Conservation (phyloP, 2,797 vertebrate genomes). For the Gouania willdenowi region DNA sequence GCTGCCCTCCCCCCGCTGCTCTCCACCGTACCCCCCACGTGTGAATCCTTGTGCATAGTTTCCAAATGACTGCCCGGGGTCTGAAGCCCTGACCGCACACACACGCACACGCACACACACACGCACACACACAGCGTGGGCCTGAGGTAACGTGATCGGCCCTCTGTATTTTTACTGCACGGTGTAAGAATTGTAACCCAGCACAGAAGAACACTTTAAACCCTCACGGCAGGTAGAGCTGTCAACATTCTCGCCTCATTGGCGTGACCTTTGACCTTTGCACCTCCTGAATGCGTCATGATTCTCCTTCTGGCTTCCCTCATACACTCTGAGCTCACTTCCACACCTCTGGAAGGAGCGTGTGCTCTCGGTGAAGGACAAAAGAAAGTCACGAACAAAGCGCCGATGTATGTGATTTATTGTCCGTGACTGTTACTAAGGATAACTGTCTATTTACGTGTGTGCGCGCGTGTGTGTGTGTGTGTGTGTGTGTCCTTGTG, state of each 20-base stretch:
- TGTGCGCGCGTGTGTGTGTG: constrained; percentile 11
- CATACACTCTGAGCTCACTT: constrained; percentile 30
- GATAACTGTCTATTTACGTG: constrained; percentile 58
- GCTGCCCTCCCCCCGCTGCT: constrained; percentile 31
- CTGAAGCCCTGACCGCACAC: constrained; percentile 18
- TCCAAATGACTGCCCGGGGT: constrained; percentile 67
- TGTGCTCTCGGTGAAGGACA: constrained; percentile 38
- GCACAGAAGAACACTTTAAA: constrained; percentile 20
- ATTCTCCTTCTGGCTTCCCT: constrained; percentile 35
- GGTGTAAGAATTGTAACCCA: constrained; percentile 28
- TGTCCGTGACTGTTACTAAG: constrained; percentile 55
- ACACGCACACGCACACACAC: constrained; percentile 19
- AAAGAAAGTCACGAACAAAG: constrained; percentile 18
- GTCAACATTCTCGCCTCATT: background rate
- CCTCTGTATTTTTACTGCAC: constrained; percentile 58
- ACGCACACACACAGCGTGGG: constrained; percentile 17
- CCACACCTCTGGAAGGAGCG: constrained; percentile 5
- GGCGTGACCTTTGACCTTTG: constrained; percentile 51
- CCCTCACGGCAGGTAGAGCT: constrained; percentile 23
- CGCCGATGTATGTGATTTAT: constrained; percentile 49
- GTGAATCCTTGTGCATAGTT: constrained; percentile 73
- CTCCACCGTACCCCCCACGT: constrained; percentile 43
- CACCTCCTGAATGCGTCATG: constrained; percentile 42
- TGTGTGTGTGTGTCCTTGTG: constrained; percentile 60
- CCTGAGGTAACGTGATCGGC: constrained; percentile 57